A percentile compares a stretch with the other conserved stretches of the same genome.
phyloP scores from a whole-genome alignment of 2,888 invertebrate species.

The Drosophila nigritarsus region DNA sequence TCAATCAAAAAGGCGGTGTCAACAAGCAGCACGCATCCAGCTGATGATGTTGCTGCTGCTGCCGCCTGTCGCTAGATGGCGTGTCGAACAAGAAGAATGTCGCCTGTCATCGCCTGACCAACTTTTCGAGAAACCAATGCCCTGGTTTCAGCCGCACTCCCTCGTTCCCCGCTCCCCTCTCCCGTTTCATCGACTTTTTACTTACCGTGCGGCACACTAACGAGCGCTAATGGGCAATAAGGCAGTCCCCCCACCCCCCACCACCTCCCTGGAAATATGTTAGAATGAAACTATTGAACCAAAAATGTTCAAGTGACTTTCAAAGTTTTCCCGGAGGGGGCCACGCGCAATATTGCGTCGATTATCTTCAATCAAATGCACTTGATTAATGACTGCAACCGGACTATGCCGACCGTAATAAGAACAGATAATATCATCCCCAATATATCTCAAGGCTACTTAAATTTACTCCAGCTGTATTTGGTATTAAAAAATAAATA shows the following conservation, averaged over 20 bases:
- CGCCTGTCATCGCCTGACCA: slow-evolving; percentile 48
- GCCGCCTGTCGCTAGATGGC: slow-evolving; percentile 70
- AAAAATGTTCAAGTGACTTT: slow-evolving; percentile 55
- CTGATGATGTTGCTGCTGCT: slow-evolving; percentile 44
- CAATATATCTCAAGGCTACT: slow-evolving; percentile 16
- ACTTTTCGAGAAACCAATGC: slow-evolving; percentile 43
- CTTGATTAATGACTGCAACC: slow-evolving; percentile 71
- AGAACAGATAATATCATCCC: slow-evolving; percentile 9
- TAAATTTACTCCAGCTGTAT: slow-evolving; percentile 4
- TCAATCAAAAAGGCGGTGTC: slow-evolving; percentile 72
- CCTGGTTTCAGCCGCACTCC: neutral
- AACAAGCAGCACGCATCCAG: slow-evolving; percentile 51
- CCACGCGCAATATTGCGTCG: slow-evolving; percentile 70
- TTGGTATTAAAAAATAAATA: neutral
- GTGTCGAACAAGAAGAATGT: slow-evolving; percentile 73
- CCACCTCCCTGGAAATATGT: neutral
- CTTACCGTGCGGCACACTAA: slow-evolving; percentile 38
- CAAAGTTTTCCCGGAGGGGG: neutral
- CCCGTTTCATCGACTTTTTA: neutral
- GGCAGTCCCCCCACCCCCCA: neutral
- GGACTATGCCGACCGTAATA: neutral
- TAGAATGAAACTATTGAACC: slow-evolving; percentile 64
- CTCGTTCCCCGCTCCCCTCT: neutral
- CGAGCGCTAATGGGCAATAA: slow-evolving; percentile 70
- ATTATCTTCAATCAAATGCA: slow-evolving; percentile 74